These are phyloP conservation scores for Leptothorax acervorum DNA, from an alignment of 2,888 invertebrate genomes.

Conservation along the genomic window DNA sequence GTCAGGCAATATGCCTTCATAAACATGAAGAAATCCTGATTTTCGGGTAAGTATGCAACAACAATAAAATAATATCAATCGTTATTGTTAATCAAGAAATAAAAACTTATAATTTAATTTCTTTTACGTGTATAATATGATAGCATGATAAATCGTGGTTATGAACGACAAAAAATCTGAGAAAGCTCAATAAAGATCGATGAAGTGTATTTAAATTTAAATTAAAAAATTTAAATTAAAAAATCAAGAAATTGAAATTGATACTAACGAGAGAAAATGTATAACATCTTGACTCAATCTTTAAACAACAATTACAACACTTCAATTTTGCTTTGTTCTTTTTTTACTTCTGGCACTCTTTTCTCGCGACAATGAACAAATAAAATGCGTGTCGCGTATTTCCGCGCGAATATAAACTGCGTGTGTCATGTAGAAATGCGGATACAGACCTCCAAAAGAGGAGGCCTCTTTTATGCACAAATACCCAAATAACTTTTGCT, in stretches of 20 bases:
- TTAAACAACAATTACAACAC: background rate
- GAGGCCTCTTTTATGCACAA: too few relatives aligned
- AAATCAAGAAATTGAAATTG: background rate
- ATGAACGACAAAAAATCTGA: background rate
- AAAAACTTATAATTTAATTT: background rate
- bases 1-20: too few relatives aligned
- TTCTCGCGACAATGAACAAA: background rate
- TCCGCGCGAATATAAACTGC: background rate
- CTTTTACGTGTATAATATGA: background rate
- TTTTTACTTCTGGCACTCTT: background rate
- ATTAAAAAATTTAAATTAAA: background rate
- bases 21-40: background rate
- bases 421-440: constrained; percentile 20
- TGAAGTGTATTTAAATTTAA: background rate
- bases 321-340: background rate
- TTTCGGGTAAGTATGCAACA: background rate
- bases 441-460: constrained; percentile 20
- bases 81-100: constrained; percentile 5
- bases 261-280: background rate
- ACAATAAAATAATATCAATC: background rate
- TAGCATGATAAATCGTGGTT: background rate
- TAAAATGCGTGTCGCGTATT: background rate
- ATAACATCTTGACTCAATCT: background rate
- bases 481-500: too few relatives aligned
- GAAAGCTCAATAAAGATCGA: background rate